These are phyloP conservation scores for Ganaspis sp. DNA, from an alignment of 1,140 invertebrate genomes.

Conservation along the genomic window DNA sequence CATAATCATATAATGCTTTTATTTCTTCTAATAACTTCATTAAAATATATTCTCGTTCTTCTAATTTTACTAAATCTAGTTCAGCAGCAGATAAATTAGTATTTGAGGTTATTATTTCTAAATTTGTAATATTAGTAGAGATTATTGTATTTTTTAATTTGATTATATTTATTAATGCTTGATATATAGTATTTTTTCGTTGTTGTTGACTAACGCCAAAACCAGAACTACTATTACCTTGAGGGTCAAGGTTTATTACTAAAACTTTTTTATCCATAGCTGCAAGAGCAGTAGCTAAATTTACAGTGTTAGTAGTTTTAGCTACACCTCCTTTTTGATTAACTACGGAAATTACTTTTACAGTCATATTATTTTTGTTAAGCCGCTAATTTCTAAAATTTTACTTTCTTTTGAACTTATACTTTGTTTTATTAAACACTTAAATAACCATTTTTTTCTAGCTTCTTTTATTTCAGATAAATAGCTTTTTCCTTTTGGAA, in stretches of 20 bases:
- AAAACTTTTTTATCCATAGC: constrained; percentile 24
- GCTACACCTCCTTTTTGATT: constrained; percentile 44
- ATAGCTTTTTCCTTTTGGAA: no score
- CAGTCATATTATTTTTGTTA: no score
- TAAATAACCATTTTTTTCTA: no score
- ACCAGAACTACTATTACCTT: constrained; percentile 34
- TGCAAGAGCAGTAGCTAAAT: constrained; percentile 35
- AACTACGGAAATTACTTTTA: no score
- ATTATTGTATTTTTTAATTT: no score
- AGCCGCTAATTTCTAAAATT: no score
- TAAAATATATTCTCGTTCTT: constrained; percentile 28
- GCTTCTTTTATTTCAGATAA: no score
- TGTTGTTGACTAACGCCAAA: constrained; percentile 29
- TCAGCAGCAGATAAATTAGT: no score
- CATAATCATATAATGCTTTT: constrained; percentile 35
- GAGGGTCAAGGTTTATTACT: constrained; percentile 40
- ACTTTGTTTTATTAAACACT: no score
- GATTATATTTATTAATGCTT: constrained; percentile 24
- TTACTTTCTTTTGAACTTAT: no score
- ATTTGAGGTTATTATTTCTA: no score
- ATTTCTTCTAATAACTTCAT: constrained; percentile 33
- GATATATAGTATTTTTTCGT: constrained; percentile 33
- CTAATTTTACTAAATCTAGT: constrained; percentile 23
- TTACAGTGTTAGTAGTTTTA: constrained; percentile 40
- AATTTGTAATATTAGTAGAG: no score